Conservation (phyloP, 2,113 vertebrate genomes). For the Porphyrio hochstetteri region DNA sequence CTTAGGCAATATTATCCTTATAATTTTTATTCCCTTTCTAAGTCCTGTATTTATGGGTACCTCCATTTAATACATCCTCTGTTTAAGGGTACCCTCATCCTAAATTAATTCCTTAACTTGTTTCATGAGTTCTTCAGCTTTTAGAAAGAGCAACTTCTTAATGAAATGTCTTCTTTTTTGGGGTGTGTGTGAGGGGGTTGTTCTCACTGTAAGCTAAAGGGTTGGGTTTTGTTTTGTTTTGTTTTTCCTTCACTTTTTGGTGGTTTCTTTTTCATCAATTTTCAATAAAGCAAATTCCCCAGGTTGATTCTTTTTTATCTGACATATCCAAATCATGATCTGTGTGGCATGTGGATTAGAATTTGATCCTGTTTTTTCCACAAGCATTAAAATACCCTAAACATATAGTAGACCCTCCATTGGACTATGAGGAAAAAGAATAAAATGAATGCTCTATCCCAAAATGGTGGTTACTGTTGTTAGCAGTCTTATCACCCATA, state of each 20-base stretch:
- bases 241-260: background rate
- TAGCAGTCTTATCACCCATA: background rate
- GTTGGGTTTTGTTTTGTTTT: too few relatives aligned
- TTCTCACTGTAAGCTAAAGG: background rate
- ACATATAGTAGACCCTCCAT: fast-evolving
- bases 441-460: background rate
- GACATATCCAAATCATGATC: background rate
- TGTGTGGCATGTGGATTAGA: background rate
- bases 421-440: background rate
- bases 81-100: background rate
- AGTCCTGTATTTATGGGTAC: background rate
- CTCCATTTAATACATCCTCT: background rate
- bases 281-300: background rate
- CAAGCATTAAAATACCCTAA: background rate
- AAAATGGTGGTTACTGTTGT: background rate
- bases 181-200: background rate
- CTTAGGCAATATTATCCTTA: background rate
- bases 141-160: background rate
- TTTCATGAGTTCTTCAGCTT: background rate
- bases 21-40: background rate
- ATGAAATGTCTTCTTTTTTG: background rate
- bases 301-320: fast-evolving
- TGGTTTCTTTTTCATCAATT: background rate
- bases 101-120: background rate
- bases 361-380: background rate